These are phyloP conservation scores for Peucedramus taeniatus DNA, from an alignment of 2,113 vertebrate genomes.

Conservation along the genomic window DNA sequence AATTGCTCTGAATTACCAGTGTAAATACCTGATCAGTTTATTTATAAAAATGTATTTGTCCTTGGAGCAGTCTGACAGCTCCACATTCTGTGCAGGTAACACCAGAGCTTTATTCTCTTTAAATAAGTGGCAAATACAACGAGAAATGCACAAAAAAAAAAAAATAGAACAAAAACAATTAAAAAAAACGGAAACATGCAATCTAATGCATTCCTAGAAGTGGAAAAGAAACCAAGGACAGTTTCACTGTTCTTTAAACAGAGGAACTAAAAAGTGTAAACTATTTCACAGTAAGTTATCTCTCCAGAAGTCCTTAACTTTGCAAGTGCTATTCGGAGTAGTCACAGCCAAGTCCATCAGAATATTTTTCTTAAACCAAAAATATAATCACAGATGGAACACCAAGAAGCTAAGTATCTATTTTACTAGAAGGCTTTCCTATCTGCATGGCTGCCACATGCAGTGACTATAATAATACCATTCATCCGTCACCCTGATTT, in stretches of 20 bases:
- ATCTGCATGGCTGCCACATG: background rate
- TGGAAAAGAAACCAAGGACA: background rate
- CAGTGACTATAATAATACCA: background rate
- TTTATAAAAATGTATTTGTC: background rate
- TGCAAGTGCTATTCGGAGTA: background rate
- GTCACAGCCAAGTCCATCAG: background rate
- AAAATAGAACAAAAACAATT: rapidly evolving
- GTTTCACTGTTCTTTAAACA: background rate
- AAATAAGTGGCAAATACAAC: background rate
- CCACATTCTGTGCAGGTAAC: background rate
- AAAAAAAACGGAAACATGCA: background rate
- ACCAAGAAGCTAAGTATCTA: background rate
- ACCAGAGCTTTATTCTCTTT: background rate
- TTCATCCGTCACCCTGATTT: background rate
- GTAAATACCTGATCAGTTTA: background rate
- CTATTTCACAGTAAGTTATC: background rate
- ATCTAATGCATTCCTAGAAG: background rate
- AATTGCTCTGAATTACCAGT: background rate
- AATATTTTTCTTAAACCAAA: background rate
- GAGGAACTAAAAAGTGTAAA: background rate
- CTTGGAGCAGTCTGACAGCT: background rate
- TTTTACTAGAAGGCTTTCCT: background rate
- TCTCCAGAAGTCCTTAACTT: background rate
- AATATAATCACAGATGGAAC: background rate
- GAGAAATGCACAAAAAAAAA: background rate